Percentiles rank a stretch among this genome's conserved stretches.
These are phyloP conservation scores for Melanogrammus aeglefinus DNA, from an alignment of 2,797 vertebrate species.

Conservation along the genomic window DNA sequence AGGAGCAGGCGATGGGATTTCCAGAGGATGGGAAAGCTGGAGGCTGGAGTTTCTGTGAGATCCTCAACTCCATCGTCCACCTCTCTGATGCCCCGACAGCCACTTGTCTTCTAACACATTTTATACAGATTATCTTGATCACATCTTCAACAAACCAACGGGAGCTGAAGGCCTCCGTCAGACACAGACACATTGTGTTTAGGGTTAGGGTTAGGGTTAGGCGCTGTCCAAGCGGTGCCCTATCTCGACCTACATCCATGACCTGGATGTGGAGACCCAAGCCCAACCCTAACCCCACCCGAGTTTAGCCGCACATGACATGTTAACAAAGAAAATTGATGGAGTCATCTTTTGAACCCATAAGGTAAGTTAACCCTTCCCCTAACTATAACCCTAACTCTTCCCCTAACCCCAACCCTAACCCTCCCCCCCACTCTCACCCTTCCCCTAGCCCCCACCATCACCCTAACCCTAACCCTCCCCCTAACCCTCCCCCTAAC, in stretches of 20 bases:
- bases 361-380: background rate
- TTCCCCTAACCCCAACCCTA: too few relatives aligned
- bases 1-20: slow-evolving; percentile 66
- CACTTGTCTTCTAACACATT: background rate
- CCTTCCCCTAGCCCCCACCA: too few relatives aligned
- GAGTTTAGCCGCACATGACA: background rate
- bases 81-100: slow-evolving; percentile 21
- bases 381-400: too few relatives aligned
- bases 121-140: background rate
- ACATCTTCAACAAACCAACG: too few relatives aligned
- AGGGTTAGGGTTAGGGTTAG: too few relatives aligned
- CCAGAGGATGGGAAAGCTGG: slow-evolving; percentile 76
- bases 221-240: too few relatives aligned
- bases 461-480: too few relatives aligned
- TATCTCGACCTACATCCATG: background rate
- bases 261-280: background rate
- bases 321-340: too few relatives aligned
- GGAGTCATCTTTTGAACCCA: background rate
- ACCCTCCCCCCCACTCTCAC: too few relatives aligned
- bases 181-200: too few relatives aligned
- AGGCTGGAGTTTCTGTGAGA: slow-evolving; percentile 64
- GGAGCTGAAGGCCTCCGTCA: too few relatives aligned
- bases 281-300: background rate
- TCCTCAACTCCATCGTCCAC: slow-evolving; percentile 17
- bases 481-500: too few relatives aligned